phyloP scores from a whole-genome alignment of 1,140 invertebrate genomes.

The Ganaspis sp. region DNA sequence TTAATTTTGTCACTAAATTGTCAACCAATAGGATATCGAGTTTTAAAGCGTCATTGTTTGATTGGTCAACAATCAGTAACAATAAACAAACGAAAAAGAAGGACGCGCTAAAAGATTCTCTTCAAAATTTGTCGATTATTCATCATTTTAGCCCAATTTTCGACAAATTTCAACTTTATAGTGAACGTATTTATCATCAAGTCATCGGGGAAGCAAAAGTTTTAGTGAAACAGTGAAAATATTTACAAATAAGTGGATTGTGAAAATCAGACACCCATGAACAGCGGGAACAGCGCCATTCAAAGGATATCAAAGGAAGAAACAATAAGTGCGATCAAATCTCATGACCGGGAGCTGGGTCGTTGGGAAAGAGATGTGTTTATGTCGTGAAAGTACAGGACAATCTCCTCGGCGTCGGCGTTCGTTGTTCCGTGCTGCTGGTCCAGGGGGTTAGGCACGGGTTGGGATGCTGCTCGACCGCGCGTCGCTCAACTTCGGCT shows the following conservation, averaged over 20 bases:
- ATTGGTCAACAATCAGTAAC: too few relatives aligned
- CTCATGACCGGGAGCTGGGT: slow-evolving; percentile 10
- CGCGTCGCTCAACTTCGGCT: slow-evolving; percentile 49
- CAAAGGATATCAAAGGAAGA: background rate
- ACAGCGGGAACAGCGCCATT: background rate
- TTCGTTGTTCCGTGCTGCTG: slow-evolving; percentile 49
- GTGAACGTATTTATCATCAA: too few relatives aligned
- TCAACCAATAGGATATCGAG: too few relatives aligned
- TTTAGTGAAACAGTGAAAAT: background rate
- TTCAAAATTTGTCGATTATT: too few relatives aligned
- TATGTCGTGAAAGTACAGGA: slow-evolving; percentile 24
- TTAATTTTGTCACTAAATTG: too few relatives aligned
- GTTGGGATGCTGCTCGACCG: slow-evolving; percentile 49
- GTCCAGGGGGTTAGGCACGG: slow-evolving; percentile 45
- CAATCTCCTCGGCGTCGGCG: slow-evolving; percentile 41
- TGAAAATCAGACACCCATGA: background rate
- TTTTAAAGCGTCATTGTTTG: too few relatives aligned
- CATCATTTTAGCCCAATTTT: too few relatives aligned
- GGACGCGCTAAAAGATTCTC: too few relatives aligned
- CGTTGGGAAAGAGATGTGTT: background rate
- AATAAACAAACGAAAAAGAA: too few relatives aligned
- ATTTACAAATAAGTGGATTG: background rate
- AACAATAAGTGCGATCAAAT: slow-evolving; percentile 13
- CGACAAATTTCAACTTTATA: too few relatives aligned
- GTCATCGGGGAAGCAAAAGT: too few relatives aligned